These are phyloP conservation scores for Drosophila anomelani DNA, from an alignment of 2,888 invertebrate species.

Conservation along the genomic window DNA sequence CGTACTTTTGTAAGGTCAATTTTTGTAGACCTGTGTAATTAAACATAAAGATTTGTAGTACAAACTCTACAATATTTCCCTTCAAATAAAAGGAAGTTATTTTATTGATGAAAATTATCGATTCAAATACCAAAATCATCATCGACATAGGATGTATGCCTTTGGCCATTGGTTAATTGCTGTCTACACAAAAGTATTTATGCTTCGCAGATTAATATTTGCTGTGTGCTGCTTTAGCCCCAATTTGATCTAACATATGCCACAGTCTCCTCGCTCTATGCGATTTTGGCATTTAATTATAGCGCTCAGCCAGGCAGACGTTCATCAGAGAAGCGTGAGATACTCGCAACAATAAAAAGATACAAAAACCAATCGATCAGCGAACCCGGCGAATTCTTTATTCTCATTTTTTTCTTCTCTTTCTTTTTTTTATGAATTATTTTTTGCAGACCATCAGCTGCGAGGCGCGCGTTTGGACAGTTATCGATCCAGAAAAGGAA, in stretches of 20 bases:
- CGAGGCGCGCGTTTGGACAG: conserved; percentile 65
- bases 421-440: conserved; percentile 18
- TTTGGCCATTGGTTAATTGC: conserved; percentile 20
- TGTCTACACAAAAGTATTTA: conserved; percentile 25
- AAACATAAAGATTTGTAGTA: background rate
- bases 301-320: conserved; percentile 28
- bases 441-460: conserved; percentile 45
- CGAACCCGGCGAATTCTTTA: conserved; percentile 29
- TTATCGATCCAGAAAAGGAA: conserved; percentile 61
- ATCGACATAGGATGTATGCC: conserved; percentile 4
- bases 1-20: too few relatives aligned
- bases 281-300: conserved; percentile 53
- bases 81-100: conserved; percentile 18
- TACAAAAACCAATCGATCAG: conserved; percentile 39
- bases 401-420: conserved; percentile 5
- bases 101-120: background rate
- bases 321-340: conserved; percentile 45
- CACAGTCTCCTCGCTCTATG: conserved; percentile 27
- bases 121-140: conserved; percentile 7
- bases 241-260: conserved; percentile 46
- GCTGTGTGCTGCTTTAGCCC: conserved; percentile 3
- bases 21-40: too few relatives aligned
- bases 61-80: too few relatives aligned
- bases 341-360: conserved; percentile 33
- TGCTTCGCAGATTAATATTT: conserved; percentile 33